Conservation (phyloP, 2,113 vertebrate species). For the Benitochromis conjunctus region DNA sequence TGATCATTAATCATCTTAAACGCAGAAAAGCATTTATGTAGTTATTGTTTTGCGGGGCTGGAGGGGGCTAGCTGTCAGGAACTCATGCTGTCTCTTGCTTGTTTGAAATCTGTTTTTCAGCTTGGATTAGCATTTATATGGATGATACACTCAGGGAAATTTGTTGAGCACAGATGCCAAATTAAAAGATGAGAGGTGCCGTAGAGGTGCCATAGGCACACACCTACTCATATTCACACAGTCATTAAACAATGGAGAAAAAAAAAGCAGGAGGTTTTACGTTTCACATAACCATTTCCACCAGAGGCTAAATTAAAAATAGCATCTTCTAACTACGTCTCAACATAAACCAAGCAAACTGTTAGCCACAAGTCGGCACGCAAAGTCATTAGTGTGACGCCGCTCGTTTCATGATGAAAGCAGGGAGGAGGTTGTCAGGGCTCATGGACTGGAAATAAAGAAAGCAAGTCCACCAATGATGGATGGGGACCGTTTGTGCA, state of each 20-base stretch:
- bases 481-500: neutral
- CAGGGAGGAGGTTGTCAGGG: neutral
- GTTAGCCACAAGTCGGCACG: neutral
- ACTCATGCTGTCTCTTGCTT: neutral
- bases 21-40: neutral
- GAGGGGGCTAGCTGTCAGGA: neutral
- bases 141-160: neutral
- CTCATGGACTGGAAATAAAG: slow-evolving; percentile 19
- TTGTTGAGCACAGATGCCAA: neutral
- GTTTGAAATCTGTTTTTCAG: neutral
- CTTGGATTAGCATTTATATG: neutral
- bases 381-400: slow-evolving; percentile 20
- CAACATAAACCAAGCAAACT: slow-evolving; percentile 36
- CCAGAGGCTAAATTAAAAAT: slow-evolving; percentile 22
- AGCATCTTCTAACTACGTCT: slow-evolving; percentile 18
- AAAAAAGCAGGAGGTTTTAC: neutral
- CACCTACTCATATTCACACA: slow-evolving; percentile 10
- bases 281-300: neutral
- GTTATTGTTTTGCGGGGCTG: neutral
- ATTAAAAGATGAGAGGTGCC: neutral
- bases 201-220: neutral
- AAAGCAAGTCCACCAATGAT: neutral
- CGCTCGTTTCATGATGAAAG: neutral
- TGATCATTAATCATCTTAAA: neutral
- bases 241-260: neutral